These are phyloP conservation scores for Synergus umbraculus DNA, from an alignment of 2,888 invertebrate species.

Conservation along the genomic window DNA sequence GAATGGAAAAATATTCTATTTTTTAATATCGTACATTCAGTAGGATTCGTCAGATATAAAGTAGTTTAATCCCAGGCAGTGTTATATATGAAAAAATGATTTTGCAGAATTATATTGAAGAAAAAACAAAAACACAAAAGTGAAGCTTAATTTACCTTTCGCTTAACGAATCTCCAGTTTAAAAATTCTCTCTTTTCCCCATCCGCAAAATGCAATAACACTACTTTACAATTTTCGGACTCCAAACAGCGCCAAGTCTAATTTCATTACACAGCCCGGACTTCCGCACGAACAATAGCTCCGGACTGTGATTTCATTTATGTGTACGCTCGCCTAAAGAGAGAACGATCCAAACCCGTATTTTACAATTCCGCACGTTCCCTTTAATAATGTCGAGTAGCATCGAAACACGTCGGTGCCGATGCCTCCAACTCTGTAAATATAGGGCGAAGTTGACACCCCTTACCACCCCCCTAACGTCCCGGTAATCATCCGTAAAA, in stretches of 20 bases:
- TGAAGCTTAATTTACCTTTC: not conserved
- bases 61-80: too few species aligned
- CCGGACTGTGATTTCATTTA: conserved; percentile 33
- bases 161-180: not conserved
- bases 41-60: not conserved
- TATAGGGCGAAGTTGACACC: not conserved
- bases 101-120: too few species aligned
- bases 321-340: conserved; percentile 16
- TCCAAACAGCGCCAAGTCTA: conserved; percentile 17
- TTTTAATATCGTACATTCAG: not conserved
- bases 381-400: conserved; percentile 35
- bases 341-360: not conserved
- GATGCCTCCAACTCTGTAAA: not conserved
- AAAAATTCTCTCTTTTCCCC: not conserved
- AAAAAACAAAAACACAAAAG: too few species aligned
- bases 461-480: not conserved
- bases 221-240: conserved; percentile 24
- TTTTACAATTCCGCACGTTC: conserved; percentile 3
- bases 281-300: conserved; percentile 26
- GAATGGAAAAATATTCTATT: not conserved
- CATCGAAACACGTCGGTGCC: conserved; percentile 16
- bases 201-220: not conserved
- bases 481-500: not conserved
- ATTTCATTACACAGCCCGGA: conserved; percentile 18
- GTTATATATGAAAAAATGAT: too few species aligned